phyloP scores from a whole-genome alignment of 2,888 invertebrate species.

The Mylabris sibirica region DNA sequence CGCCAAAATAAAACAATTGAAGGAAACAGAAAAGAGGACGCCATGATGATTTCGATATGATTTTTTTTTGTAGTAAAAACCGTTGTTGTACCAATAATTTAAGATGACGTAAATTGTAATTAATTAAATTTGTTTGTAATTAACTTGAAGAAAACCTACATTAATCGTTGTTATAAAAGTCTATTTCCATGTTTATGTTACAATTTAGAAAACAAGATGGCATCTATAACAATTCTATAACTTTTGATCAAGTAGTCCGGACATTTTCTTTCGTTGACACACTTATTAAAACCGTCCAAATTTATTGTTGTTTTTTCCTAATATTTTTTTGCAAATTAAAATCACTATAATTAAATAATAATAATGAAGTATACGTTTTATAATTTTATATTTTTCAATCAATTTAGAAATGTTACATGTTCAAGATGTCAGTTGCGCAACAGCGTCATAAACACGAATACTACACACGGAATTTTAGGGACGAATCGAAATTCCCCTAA shows the following conservation, averaged over 20 bases:
- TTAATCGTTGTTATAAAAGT: conserved; percentile 46
- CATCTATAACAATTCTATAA: conserved; percentile 52
- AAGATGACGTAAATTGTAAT: no score
- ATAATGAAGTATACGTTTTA: neutral
- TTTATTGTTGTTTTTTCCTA: neutral
- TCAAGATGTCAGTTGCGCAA: conserved; percentile 58
- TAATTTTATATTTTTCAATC: conserved; percentile 22
- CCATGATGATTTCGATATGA: conserved; percentile 39
- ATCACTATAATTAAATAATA: neutral
- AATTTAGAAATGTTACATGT: conserved; percentile 43
- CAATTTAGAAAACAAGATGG: conserved; percentile 58
- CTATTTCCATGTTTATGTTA: conserved; percentile 59
- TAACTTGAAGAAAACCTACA: conserved; percentile 33
- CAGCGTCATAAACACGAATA: conserved; percentile 45
- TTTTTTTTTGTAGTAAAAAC: neutral
- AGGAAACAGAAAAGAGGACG: conserved; percentile 43
- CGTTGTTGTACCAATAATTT: no score
- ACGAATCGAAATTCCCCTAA: neutral
- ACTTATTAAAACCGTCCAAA: conserved; percentile 12
- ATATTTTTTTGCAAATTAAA: neutral
- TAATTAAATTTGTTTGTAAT: neutral
- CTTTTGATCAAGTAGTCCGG: conserved; percentile 39
- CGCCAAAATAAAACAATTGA: conserved; percentile 51
- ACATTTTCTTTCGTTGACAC: conserved; percentile 21
- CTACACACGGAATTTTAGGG: neutral